Base-by-base conservation (phyloP, 1,140 invertebrate genomes). In the Coenobita brevimanus region DNA sequence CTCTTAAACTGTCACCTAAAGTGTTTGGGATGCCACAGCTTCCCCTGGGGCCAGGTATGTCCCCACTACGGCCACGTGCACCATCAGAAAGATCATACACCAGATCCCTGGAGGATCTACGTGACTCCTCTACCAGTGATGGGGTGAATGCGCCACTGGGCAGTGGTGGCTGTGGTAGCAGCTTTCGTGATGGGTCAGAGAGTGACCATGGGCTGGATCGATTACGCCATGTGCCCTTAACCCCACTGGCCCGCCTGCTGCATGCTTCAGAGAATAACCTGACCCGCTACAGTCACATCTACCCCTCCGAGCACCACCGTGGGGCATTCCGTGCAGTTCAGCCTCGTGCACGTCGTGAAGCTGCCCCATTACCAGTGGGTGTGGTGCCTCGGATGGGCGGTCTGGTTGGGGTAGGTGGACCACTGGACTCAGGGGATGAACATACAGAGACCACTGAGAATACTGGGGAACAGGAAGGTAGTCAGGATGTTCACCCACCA, bases 401-500 rank as follows among this genome's bases (percentile, higher is more conserved):
- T 33, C 81, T 89, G 36, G 54, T 79, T 38, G 88, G 81, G 4
- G 80, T 89, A 3, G 62, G 88, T 24, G 57, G 27, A 0, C 69
- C 82, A 13, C 46, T 85, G 27, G 88, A 89, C 50, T 89, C 88
- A 0, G 88, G 88, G 3, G 88, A 89, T 38, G 88, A 89, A 60
- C 73, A 85, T 38, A 89, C 88, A 10, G 88, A 89, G 50, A 89
- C 62, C 6, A 89, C 88, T 24, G 88, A 89, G 69, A 89, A 89
- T 60, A 89, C 89, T 1, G 90, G 90, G 21, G 90, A 91, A 87
- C 86, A 90, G 64, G 91, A 90, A 62, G 91, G 91, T 4, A 91
- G 91, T 60, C 91, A 91, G 84, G 91, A 91, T 85, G 91, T 91
- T 41, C 89, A 91, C 85, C 91, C 91, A 27, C 90, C 90, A n/a